Conservation (phyloP, 2,113 vertebrate species). For the Poicephalus gulielmi region DNA sequence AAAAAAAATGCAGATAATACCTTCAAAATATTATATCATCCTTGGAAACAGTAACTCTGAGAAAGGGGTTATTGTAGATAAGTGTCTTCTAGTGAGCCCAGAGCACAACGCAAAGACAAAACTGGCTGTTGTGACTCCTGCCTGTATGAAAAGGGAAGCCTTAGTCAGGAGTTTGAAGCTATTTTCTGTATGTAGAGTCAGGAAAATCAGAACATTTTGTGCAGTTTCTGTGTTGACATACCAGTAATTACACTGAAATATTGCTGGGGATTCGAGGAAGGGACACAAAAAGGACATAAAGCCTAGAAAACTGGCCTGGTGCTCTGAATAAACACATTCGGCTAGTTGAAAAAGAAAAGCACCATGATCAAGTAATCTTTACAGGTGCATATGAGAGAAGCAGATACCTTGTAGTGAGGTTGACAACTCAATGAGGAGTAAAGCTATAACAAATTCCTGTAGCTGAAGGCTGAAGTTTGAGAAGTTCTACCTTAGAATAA, state of each 20-base stretch:
- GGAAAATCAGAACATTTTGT: not conserved
- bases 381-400: not conserved
- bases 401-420: not conserved
- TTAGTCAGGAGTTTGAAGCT: not conserved
- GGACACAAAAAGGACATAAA: not conserved
- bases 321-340: not conserved
- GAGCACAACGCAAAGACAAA: not conserved
- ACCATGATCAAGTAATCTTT: not conserved
- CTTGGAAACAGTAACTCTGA: not conserved
- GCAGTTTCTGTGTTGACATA: not conserved
- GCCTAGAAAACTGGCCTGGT: not conserved
- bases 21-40: not conserved
- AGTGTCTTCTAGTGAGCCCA: not conserved
- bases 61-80: not conserved
- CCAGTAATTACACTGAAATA: not conserved
- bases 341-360: not conserved
- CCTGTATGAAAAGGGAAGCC: not conserved
- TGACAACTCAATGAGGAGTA: not conserved
- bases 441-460: not conserved
- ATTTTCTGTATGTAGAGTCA: not conserved
- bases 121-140: not conserved
- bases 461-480: not conserved
- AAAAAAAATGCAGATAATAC: constrained; percentile 13
- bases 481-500: not conserved
- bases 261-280: not conserved